phyloP scores from a whole-genome alignment of 2,888 invertebrate genomes.

The Agrotis ipsilon region DNA sequence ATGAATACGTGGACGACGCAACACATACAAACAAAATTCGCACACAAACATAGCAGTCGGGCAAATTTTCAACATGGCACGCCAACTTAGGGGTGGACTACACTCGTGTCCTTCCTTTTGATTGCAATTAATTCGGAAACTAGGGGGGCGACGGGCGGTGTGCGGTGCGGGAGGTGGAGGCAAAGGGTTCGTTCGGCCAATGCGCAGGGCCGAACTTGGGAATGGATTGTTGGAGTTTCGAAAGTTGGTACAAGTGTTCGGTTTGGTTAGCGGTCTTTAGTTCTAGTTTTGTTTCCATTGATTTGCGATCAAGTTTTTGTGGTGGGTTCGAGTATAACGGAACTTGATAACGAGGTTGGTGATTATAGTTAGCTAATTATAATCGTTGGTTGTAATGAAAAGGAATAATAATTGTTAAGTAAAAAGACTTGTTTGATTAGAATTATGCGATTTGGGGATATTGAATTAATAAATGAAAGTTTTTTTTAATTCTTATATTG shows the following conservation, averaged over 20 bases:
- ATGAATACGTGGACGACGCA: slow-evolving; percentile 60
- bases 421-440: background rate
- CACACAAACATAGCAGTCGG: slow-evolving; percentile 74
- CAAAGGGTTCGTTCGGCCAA: slow-evolving; percentile 86
- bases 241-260: slow-evolving; percentile 79
- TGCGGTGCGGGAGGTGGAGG: slow-evolving; percentile 69
- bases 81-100: slow-evolving; percentile 89
- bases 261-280: slow-evolving; percentile 79
- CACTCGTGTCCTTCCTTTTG: slow-evolving; percentile 91
- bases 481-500: background rate
- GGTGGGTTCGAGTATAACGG: slow-evolving; percentile 53
- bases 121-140: slow-evolving; percentile 91
- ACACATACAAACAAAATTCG: slow-evolving; percentile 67
- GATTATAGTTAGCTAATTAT: slow-evolving; percentile 38
- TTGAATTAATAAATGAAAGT: background rate
- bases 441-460: background rate
- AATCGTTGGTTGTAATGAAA: slow-evolving; percentile 5
- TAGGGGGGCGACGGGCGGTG: slow-evolving; percentile 70
- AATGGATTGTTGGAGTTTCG: slow-evolving; percentile 81
- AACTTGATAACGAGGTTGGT: slow-evolving; percentile 45
- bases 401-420: background rate
- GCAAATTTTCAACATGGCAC: slow-evolving; percentile 89
- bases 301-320: slow-evolving; percentile 69
- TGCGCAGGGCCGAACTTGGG: slow-evolving; percentile 87
- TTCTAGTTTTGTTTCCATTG: slow-evolving; percentile 75